Percentiles rank a stretch among this genome's conserved stretches.
Conservation (phyloP, 2,888 invertebrate species). For the Tineola bisselliella region DNA sequence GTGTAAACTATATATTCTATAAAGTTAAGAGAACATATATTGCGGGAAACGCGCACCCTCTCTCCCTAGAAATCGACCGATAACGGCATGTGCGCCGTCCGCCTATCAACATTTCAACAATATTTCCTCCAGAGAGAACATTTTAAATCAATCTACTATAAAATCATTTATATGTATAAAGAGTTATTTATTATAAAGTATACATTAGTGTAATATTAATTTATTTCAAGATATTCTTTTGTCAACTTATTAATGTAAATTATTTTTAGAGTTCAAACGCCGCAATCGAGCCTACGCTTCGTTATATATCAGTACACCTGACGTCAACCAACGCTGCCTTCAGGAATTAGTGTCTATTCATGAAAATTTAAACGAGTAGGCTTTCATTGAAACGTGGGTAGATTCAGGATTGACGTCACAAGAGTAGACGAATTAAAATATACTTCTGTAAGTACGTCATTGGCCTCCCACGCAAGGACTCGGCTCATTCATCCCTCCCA, state of each 20-base stretch:
- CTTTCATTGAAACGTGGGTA: background rate
- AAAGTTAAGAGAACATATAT: background rate
- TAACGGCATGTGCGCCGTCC: background rate
- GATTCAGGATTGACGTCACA: constrained; percentile 6
- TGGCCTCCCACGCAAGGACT: background rate
- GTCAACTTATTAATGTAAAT: too few species aligned
- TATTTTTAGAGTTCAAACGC: too few species aligned
- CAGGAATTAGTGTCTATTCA: background rate
- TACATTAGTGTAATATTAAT: too few species aligned
- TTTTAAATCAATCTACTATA: too few species aligned
- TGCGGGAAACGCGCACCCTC: background rate
- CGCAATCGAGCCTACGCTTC: too few species aligned
- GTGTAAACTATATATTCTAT: too few species aligned
- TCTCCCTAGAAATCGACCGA: constrained; percentile 11
- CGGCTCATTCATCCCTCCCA: background rate
- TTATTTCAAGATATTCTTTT: too few species aligned
- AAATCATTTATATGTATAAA: too few species aligned
- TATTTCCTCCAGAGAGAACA: background rate
- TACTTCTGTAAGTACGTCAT: background rate
- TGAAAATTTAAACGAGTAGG: background rate
- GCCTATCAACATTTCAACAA: background rate
- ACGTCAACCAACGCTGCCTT: background rate
- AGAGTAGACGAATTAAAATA: background rate
- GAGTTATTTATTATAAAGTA: too few species aligned
- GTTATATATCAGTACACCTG: background rate